Percentiles rank a stretch among this genome's conserved stretches.
Conservation (phyloP, 2,797 vertebrate species). For the Arctocebus calabarensis region DNA sequence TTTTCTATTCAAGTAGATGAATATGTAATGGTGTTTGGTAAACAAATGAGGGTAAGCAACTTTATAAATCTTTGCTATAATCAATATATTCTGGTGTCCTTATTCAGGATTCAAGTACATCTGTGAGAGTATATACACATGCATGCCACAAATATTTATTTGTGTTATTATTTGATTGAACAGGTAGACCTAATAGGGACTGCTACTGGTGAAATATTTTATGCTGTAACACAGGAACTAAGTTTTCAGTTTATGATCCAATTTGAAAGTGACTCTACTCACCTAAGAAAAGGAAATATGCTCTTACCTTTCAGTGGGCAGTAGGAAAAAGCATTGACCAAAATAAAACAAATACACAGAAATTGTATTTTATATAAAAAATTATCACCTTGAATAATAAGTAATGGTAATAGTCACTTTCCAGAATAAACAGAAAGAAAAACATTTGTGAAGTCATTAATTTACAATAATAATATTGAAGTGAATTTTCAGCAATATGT, state of each 20-base stretch:
- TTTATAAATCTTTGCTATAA: neutral
- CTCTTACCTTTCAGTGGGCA: neutral
- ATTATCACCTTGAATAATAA: neutral
- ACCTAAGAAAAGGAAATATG: neutral
- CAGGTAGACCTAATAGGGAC: neutral
- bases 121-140: no score
- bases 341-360: neutral
- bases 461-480: neutral
- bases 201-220: neutral
- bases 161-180: neutral
- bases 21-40: neutral
- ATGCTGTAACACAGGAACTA: neutral
- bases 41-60: neutral
- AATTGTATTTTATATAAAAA: neutral
- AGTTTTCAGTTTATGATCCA: neutral
- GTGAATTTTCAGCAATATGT: neutral
- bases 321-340: neutral
- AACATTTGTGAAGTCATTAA: neutral
- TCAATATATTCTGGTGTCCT: neutral
- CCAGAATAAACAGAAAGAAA: neutral
- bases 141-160: neutral
- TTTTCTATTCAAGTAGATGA: neutral
- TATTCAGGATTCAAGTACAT: neutral
- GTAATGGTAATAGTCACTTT: neutral
- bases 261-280: neutral